Conservation (phyloP, 2,888 invertebrate genomes). For the Strigamia crassipes region DNA sequence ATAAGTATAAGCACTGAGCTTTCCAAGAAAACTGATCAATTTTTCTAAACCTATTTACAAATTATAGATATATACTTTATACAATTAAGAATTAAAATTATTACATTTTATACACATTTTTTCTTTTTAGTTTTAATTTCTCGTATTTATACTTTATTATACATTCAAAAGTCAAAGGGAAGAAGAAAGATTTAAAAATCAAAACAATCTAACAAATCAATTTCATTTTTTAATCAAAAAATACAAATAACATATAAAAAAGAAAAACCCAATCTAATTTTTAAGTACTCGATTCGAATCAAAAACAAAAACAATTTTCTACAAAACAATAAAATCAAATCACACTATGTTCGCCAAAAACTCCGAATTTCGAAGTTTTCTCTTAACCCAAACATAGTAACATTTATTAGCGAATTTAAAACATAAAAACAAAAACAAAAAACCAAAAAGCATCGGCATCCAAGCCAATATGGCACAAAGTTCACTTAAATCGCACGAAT, state of each 20-base stretch:
- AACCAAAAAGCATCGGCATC: no score
- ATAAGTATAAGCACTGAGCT: not conserved
- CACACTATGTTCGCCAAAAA: not conserved
- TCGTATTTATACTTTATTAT: not conserved
- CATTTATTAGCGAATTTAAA: not conserved
- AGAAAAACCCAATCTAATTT: not conserved
- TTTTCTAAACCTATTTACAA: slow-evolving; percentile 15
- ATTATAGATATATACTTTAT: not conserved
- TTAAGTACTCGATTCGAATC: slow-evolving; percentile 11
- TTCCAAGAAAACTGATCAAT: not conserved
- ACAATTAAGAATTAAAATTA: not conserved
- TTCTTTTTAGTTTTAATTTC: no score
- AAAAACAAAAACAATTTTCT: slow-evolving; percentile 15
- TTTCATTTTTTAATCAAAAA: not conserved
- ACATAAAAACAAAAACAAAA: not conserved
- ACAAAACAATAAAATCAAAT: not conserved
- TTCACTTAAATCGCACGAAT: not conserved
- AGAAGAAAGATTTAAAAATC: not conserved
- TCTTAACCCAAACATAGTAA: not conserved
- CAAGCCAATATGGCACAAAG: slow-evolving; percentile 7
- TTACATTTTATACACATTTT: slow-evolving; percentile 10
- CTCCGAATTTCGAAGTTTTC: slow-evolving; percentile 12
- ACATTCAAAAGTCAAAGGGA: not conserved
- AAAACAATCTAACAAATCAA: not conserved
- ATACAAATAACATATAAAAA: not conserved